A percentile compares a stretch with the other conserved stretches of the same genome.
These are phyloP conservation scores for Galagoides demidoff DNA, from an alignment of 2,797 vertebrate species.

Conservation along the genomic window DNA sequence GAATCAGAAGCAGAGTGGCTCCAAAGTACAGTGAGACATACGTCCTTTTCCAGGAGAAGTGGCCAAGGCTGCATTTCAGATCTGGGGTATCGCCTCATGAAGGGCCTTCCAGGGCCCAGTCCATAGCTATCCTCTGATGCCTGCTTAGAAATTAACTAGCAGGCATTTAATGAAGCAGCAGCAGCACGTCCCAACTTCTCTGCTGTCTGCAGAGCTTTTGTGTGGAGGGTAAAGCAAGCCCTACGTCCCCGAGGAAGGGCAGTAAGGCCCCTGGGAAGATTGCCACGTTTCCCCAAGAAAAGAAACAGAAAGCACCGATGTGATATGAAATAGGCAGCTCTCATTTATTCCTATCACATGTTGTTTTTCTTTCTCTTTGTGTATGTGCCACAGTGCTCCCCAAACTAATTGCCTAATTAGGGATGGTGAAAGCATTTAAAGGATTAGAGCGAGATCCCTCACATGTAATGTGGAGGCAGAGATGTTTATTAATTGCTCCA, in stretches of 20 bases:
- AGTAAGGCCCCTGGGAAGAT: background rate
- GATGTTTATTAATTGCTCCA: constrained; percentile 73
- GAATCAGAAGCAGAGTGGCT: background rate
- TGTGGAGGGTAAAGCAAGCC: background rate
- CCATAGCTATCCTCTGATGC: background rate
- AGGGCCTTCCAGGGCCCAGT: background rate
- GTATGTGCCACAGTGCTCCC: constrained; percentile 59
- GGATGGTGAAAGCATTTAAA: constrained; percentile 75
- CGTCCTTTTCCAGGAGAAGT: background rate
- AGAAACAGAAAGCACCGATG: background rate
- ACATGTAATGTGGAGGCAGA: constrained; percentile 59
- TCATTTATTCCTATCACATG: constrained; percentile 26
- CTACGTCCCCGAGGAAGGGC: background rate
- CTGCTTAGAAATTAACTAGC: background rate
- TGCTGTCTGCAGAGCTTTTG: background rate
- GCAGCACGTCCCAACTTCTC: background rate
- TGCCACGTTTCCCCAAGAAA: background rate
- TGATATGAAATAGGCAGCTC: constrained; percentile 24
- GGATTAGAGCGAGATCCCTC: constrained; percentile 76
- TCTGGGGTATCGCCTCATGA: background rate
- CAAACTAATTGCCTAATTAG: constrained; percentile 80
- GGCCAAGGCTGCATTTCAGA: background rate
- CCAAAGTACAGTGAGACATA: background rate
- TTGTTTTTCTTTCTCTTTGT: constrained; percentile 67
- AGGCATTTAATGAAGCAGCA: background rate